Evolutionary conservation across 2,888 invertebrate genomes (phyloP).

Genomic region (Cremastobaeus sp.): DNA sequence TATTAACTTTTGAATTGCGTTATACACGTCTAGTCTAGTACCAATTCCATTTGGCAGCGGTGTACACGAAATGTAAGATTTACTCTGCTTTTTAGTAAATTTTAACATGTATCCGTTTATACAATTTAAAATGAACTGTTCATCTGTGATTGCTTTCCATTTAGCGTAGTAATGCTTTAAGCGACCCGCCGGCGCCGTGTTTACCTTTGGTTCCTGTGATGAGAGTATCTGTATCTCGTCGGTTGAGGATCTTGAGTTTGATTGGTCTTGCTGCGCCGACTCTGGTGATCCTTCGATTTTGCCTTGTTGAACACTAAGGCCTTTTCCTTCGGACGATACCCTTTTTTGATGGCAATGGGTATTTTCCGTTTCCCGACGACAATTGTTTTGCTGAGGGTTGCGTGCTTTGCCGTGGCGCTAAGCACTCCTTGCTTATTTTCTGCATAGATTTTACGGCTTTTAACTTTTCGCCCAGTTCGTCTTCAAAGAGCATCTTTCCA

Average conservation of each 20-base stretch:
- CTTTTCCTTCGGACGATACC: not conserved
- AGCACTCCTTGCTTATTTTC: not conserved
- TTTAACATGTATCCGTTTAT: not conserved
- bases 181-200: not conserved
- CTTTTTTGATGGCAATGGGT: not conserved
- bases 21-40: not conserved
- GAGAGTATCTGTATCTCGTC: not conserved
- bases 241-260: not conserved
- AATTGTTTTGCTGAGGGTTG: not conserved
- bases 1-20: not conserved
- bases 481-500: not conserved
- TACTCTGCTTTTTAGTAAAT: not conserved
- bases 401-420: not conserved
- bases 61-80: not conserved
- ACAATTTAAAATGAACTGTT: not conserved
- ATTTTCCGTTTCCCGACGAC: not conserved
- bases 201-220: not conserved
- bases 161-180: not conserved
- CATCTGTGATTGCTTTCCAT: not conserved
- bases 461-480: not conserved
- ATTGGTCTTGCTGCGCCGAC: not conserved
- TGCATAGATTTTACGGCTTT: not conserved
- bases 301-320: not conserved
- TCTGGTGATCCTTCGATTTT: not conserved
- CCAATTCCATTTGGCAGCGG: not conserved